Base-by-base conservation (phyloP, 53 echinoderm and acorn worm genomes). In the Zoroaster sp. region DNA sequence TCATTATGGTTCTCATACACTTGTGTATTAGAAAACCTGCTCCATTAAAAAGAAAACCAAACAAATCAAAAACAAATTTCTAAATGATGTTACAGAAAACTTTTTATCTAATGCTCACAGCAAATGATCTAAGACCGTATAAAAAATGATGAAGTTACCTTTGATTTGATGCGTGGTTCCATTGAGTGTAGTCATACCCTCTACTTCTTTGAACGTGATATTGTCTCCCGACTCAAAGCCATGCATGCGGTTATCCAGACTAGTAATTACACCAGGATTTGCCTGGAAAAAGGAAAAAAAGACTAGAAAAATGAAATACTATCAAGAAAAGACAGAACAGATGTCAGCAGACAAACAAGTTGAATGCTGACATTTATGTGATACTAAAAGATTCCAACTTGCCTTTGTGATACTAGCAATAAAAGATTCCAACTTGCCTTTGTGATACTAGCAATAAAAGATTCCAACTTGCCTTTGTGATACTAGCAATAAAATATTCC, bases 231-330 rank as follows among this genome's bases (percentile, higher is more conserved):
- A 77, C 51, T 96, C 88, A 71, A 99, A 91, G 38, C 94, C 96
- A 82, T 99, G 99, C 88, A 91, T 91, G 15, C 87, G 91, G 40
- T 96, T 96, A 69, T 99, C 99, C 13, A 96, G 82, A 40, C 91
- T 87, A 4, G 99, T 96, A 21, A 96, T 90, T 5, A 99, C 87
- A 1, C 99, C 96, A 43, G 96, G 99, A 80, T 99, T 99, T 52
- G 34, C 99, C 99, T 94, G 70, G 11, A 73, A 52, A 30, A 28
- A 20, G 36, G 17, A 9, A 37, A 80, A 59, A 42, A 14, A 32
- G 36, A 25, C 20, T 28, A 25, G 12, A 4, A 69, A 13, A 31
- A 69, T 14, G 69, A 32, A 25, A 25, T 49, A 49, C 25, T 12
- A 69, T 31, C 32, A 69, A 4, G 32, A 14, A n/a, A n/a, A n/a